Evolutionary conservation across 2,113 vertebrate species (phyloP), one percentile per base, ranked within the genome.

Genomic region (Nothocercus nigrocapillus): DNA sequence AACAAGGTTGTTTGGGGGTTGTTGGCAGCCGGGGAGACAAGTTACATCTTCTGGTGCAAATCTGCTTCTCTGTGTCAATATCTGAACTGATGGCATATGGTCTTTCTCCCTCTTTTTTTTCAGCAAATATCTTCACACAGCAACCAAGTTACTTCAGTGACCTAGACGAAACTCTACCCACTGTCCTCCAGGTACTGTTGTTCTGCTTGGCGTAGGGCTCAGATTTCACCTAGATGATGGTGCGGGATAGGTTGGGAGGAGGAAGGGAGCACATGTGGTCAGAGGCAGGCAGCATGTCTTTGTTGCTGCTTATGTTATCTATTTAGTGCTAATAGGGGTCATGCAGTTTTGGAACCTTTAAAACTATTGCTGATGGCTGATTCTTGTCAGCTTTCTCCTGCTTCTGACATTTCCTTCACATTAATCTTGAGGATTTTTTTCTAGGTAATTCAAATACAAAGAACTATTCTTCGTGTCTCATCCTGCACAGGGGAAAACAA

Each of bases 41-140:
- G 15, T 8, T 8, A 2, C 12, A 3, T 40, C 58, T 69, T 6
- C 34, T 72, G 63, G 3, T 78, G 34, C n/a, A 21, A 1, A 14
- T 54, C 11, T 47, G 18, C 53, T 44, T 13, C 0, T 72, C 82
- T 58, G 4, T 17, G 1, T 36, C 8, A 24, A 13, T 72, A 25
- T 44, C 45, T 89, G 72, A 69, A 38, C 58, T 74, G 13, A 85
- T 38, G 59, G 78, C 67, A 47, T 74, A 61, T 27, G n/a, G 1
- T 79, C 42, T 88, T 7, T 53, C 93, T 73, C 93, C 38, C 45
- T 34, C 59, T 75, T 49, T 24, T 49, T 47, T 88, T 95, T 18
- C 91, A 99, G 99, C 98, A 89, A 99, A 99, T 96, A 98, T 99
- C 97, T 99, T 99, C 89, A 98, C 91, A 53, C 99, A 99, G 93